phyloP scores from a whole-genome alignment of 2,797 vertebrate genomes.

The Otolemur crassicaudatus region DNA sequence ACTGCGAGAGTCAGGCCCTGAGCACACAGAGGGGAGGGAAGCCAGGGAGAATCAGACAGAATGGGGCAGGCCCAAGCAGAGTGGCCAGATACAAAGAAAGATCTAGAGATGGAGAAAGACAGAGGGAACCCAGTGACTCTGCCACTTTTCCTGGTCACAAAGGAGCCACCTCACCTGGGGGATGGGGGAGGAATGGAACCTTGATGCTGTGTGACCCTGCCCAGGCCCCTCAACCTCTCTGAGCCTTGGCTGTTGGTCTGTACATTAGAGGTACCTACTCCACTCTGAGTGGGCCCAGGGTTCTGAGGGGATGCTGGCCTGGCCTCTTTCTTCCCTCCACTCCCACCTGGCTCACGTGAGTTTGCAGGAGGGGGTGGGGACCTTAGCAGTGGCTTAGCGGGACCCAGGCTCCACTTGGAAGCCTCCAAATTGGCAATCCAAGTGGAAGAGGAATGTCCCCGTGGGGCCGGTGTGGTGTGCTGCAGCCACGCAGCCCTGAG shows the following conservation, averaged over 20 bases:
- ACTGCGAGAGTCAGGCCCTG: neutral
- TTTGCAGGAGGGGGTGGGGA: neutral
- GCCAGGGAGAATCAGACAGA: neutral
- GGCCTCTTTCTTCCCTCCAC: neutral
- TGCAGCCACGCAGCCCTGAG: neutral
- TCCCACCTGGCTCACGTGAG: neutral
- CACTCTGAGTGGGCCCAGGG: neutral
- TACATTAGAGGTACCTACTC: neutral
- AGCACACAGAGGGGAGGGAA: neutral
- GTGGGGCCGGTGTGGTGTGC: neutral
- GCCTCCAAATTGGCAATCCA: neutral
- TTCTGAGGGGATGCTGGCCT: neutral
- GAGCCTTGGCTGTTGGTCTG: neutral
- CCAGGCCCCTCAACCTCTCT: neutral
- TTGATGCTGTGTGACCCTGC: neutral
- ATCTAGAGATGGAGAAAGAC: fast-evolving
- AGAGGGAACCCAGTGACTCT: too few species aligned
- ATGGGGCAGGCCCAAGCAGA: neutral
- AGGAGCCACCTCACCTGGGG: neutral
- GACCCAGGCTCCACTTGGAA: neutral
- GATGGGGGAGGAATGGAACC: neutral
- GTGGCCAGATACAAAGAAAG: neutral
- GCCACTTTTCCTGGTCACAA: neutral
- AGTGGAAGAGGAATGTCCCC: neutral
- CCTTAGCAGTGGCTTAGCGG: neutral